These are phyloP conservation scores for Esox niger DNA, from an alignment of 2,113 vertebrate species.

Conservation along the genomic window DNA sequence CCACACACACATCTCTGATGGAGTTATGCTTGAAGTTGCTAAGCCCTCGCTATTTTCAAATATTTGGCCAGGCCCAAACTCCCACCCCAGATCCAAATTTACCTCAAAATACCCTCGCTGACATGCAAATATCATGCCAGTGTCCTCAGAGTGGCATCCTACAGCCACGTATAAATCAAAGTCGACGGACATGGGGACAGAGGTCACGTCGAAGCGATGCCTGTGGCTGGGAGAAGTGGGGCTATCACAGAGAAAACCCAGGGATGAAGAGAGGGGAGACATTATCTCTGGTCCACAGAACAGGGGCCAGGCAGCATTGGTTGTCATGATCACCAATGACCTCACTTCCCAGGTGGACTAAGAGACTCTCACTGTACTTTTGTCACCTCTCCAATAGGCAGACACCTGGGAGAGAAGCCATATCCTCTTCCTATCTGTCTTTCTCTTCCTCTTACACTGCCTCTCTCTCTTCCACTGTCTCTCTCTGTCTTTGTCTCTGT, in stretches of 20 bases:
- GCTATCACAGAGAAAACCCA: too few species aligned
- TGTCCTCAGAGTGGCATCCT: neutral
- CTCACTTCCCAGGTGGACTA: neutral
- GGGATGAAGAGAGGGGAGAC: neutral
- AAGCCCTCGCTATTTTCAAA: neutral
- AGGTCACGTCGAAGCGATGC: too few species aligned
- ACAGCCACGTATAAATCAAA: neutral
- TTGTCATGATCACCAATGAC: neutral
- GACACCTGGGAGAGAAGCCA: neutral
- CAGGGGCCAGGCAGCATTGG: neutral
- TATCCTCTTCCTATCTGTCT: neutral
- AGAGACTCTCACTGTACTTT: neutral
- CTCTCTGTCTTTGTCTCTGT: neutral
- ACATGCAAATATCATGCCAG: too few species aligned
- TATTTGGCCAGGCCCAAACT: conserved; percentile 6
- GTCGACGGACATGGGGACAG: too few species aligned
- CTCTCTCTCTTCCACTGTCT: neutral
- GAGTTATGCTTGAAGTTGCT: neutral
- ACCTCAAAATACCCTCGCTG: neutral
- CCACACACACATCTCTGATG: neutral
- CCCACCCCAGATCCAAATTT: conserved; percentile 13
- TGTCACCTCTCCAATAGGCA: neutral
- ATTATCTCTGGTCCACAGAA: neutral
- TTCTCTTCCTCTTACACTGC: neutral
- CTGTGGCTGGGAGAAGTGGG: too few species aligned